phyloP scores from a whole-genome alignment of 2,888 invertebrate species.

The Pristionchus entomophagus region DNA sequence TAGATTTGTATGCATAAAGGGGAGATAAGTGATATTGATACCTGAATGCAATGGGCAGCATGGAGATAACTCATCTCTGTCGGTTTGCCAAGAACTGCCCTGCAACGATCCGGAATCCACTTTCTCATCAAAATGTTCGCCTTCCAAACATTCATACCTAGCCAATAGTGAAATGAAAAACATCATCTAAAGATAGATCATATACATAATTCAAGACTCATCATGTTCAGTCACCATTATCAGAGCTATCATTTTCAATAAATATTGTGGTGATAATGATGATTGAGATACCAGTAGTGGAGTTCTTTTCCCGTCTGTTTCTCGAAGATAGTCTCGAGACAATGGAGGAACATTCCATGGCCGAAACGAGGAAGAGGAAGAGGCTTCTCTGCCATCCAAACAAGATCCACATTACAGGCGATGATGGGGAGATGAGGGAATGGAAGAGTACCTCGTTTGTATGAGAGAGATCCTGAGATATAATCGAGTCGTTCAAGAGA shows the following conservation, averaged over 20 bases:
- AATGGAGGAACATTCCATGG: conserved; percentile 82
- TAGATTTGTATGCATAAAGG: not conserved
- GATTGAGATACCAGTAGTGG: conserved; percentile 80
- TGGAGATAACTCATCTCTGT: conserved; percentile 82
- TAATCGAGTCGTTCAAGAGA: no score
- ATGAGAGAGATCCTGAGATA: conserved; percentile 46
- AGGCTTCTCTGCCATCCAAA: conserved; percentile 83
- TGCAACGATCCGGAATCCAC: no score
- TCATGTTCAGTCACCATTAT: no score
- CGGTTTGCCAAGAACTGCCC: conserved; percentile 81
- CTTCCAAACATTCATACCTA: no score
- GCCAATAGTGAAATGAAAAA: no score
- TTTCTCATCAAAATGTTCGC: no score
- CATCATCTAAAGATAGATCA: no score
- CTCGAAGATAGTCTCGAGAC: conserved; percentile 82
- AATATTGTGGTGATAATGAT: no score
- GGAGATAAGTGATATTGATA: not conserved
- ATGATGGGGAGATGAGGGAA: conserved; percentile 83
- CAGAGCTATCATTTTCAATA: no score
- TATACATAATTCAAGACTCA: no score
- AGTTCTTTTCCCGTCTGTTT: conserved; percentile 81
- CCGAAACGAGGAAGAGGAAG: conserved; percentile 83
- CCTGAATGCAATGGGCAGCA: conserved; percentile 80
- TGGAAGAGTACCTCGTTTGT: conserved; percentile 74
- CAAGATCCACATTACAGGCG: conserved; percentile 83